These are phyloP conservation scores for Chironomus striatipennis DNA, from an alignment of 1,140 invertebrate species.

Conservation along the genomic window DNA sequence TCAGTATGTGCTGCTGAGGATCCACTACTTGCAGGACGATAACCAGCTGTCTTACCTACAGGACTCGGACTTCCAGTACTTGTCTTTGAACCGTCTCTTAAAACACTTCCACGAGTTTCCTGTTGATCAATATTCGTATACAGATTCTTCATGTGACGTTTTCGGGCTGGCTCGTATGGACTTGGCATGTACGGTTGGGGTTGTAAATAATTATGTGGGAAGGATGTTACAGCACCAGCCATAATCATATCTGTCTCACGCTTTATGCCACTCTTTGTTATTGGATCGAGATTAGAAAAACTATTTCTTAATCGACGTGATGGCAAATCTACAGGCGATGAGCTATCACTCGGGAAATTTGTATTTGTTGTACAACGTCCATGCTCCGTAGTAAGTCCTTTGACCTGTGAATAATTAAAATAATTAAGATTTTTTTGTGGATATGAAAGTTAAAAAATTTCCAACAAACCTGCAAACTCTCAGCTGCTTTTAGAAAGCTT, in stretches of 20 bases:
- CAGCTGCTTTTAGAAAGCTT: constrained; percentile 82
- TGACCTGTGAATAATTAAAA: constrained; percentile 49
- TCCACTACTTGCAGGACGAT: constrained; percentile 37
- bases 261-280: constrained; percentile 16
- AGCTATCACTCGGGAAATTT: constrained; percentile 44
- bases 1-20: constrained; percentile 38
- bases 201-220: constrained; percentile 31
- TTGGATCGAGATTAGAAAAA: constrained; percentile 29
- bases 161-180: constrained; percentile 40
- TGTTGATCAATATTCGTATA: constrained; percentile 36
- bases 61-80: constrained; percentile 36
- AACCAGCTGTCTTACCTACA: constrained; percentile 36
- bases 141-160: constrained; percentile 45
- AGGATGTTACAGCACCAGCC: constrained; percentile 26
- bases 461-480: constrained; percentile 66
- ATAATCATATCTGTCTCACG: constrained; percentile 17
- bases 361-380: constrained; percentile 62
- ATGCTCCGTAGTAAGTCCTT: constrained; percentile 68
- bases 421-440: not conserved
- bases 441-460: not conserved
- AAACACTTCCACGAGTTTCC: constrained; percentile 38
- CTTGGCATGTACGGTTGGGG: constrained; percentile 39
- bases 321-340: constrained; percentile 36
- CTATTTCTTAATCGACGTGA: constrained; percentile 35
- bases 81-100: constrained; percentile 40